These are phyloP conservation scores for Tetragonula clypearis DNA, from an alignment of 1,140 invertebrate genomes.

Conservation along the genomic window DNA sequence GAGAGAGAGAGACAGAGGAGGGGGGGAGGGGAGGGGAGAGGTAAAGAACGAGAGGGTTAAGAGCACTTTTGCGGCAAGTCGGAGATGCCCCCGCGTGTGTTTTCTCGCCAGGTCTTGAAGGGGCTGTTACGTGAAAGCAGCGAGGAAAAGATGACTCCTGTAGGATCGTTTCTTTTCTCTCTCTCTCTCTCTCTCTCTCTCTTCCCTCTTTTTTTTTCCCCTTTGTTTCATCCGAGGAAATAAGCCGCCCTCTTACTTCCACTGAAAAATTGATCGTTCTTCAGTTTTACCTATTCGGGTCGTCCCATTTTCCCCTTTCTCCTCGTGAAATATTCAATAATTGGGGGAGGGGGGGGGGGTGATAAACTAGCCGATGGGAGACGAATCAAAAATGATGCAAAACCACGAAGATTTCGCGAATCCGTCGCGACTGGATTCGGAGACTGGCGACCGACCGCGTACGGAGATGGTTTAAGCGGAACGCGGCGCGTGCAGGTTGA, in stretches of 20 bases:
- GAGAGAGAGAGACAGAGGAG: neutral
- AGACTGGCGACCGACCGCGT: neutral
- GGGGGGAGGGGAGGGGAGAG: neutral
- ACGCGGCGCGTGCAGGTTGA: neutral
- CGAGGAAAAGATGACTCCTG: constrained; percentile 13
- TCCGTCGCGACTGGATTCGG: neutral
- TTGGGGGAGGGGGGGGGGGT: too few species aligned
- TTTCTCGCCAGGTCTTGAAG: constrained; percentile 39
- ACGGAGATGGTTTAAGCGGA: neutral
- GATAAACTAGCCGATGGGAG: neutral
- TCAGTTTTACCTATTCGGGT: neutral
- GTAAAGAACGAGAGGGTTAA: constrained; percentile 35
- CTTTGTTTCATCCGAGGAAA: neutral
- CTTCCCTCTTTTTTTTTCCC: too few species aligned
- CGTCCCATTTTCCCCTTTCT: too few species aligned
- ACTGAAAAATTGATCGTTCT: constrained; percentile 2
- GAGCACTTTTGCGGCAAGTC: constrained; percentile 37
- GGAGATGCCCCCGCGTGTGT: constrained; percentile 29
- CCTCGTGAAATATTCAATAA: neutral
- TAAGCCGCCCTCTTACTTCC: neutral
- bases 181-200: too few species aligned
- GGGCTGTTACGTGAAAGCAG: constrained; percentile 1
- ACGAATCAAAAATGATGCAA: neutral
- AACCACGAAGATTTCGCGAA: too few species aligned
- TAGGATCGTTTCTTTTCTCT: neutral